A percentile compares a stretch with the other conserved stretches of the same genome.
Conservation (phyloP, 2,797 vertebrate species). For the Hyperoplus immaculatus region DNA sequence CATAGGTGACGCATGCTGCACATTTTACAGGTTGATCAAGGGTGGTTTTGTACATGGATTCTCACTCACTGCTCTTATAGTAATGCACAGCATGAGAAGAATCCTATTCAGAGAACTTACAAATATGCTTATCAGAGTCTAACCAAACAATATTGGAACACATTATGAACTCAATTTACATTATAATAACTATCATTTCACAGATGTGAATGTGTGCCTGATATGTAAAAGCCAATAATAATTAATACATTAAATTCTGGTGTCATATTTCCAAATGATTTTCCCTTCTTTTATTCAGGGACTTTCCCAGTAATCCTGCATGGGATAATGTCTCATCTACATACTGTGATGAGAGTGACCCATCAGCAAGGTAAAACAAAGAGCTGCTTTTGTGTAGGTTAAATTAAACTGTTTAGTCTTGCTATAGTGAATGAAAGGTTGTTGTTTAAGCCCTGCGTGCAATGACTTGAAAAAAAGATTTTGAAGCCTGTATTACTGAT, state of each 20-base stretch:
- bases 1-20: slow-evolving; percentile 79
- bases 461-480: not conserved
- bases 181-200: not conserved
- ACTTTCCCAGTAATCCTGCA: slow-evolving; percentile 39
- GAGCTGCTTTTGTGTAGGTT: not conserved
- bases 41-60: not conserved
- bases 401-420: not conserved
- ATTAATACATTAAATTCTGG: not conserved
- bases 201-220: not conserved
- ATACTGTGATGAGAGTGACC: slow-evolving; percentile 61
- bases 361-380: slow-evolving; percentile 50
- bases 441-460: not conserved
- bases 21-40: not conserved
- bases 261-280: not conserved
- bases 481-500: not conserved
- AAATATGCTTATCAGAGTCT: not conserved
- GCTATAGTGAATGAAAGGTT: not conserved
- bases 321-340: slow-evolving; percentile 64
- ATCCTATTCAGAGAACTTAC: not conserved
- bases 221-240: no score
- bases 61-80: not conserved
- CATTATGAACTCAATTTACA: not conserved
- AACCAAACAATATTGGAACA: not conserved
- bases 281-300: slow-evolving; percentile 50
- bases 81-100: not conserved